Evolutionary conservation across 2,888 invertebrate species (phyloP).

Genomic region (Microctonus aethiopoides): DNA sequence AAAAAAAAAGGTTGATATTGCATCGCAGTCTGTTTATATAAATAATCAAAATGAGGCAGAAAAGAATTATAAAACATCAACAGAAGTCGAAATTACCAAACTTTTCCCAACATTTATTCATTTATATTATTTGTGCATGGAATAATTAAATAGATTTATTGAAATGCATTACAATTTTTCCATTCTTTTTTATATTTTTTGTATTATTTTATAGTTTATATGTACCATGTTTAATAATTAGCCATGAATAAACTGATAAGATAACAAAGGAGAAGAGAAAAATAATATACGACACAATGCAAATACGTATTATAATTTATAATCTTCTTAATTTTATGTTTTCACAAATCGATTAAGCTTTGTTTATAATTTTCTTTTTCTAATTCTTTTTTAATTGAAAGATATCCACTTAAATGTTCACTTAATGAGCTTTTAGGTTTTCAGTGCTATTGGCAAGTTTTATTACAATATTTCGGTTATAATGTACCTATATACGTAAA

Average conservation of each 20-base stretch:
- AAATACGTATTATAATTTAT: background rate
- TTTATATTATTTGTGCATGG: constrained; percentile 11
- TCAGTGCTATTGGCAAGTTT: constrained; percentile 11
- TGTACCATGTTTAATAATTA: constrained; percentile 15
- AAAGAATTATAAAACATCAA: background rate
- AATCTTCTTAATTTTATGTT: background rate
- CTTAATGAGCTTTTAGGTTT: background rate
- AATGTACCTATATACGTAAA: too few species aligned
- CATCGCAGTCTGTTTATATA: too few species aligned
- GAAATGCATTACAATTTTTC: background rate
- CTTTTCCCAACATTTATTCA: constrained; percentile 37
- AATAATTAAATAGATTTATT: constrained; percentile 14
- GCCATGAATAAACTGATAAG: constrained; percentile 3
- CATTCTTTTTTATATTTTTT: constrained; percentile 7
- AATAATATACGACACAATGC: background rate
- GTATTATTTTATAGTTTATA: constrained; percentile 15
- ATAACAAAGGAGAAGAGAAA: background rate
- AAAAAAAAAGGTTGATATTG: too few species aligned
- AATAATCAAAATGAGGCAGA: too few species aligned
- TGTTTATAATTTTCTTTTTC: background rate
- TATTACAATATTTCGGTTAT: constrained; percentile 4
- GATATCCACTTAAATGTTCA: background rate
- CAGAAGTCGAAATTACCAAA: too few species aligned
- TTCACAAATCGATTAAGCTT: background rate
- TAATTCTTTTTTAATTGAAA: background rate